Evolutionary conservation across 2,797 vertebrate genomes (phyloP).

Genomic region (Lycodopsis pacificus): DNA sequence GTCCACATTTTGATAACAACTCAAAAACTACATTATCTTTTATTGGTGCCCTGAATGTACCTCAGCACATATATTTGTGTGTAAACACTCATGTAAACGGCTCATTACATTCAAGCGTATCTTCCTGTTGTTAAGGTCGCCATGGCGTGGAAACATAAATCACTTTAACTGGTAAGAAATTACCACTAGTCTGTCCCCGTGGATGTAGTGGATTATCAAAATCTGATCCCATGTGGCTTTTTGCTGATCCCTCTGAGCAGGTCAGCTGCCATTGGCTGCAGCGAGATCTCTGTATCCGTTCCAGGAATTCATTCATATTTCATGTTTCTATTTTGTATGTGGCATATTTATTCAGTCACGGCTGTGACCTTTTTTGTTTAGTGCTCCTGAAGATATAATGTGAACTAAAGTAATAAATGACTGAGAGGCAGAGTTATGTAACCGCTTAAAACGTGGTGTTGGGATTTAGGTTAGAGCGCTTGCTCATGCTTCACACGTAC

Average conservation of each 20-base stretch:
- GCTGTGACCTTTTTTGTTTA: not conserved
- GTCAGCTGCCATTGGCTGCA: constrained; percentile 38
- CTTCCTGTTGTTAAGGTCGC: constrained; percentile 26
- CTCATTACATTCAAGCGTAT: constrained; percentile 32
- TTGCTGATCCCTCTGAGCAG: constrained; percentile 47
- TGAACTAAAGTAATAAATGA: constrained; percentile 1
- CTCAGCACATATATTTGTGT: not conserved
- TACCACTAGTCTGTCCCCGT: not conserved
- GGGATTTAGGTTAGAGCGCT: constrained; percentile 48
- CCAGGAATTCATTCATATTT: constrained; percentile 49
- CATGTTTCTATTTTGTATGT: not conserved
- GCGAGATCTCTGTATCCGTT: constrained; percentile 9
- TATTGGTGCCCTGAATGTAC: not conserved
- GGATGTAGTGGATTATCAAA: constrained; percentile 50
- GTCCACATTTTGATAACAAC: not conserved
- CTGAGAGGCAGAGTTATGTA: constrained; percentile 34
- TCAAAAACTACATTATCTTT: not conserved
- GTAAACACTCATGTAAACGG: constrained; percentile 24
- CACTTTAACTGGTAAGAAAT: constrained; percentile 35
- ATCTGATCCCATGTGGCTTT: constrained; percentile 51
- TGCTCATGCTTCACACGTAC: constrained; percentile 65
- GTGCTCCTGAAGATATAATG: not conserved
- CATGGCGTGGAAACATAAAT: constrained; percentile 12
- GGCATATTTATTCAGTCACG: constrained; percentile 11
- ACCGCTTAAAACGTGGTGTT: constrained; percentile 25